These are phyloP conservation scores for Rhinatrema bivittatum DNA, from an alignment of 2,797 vertebrate species.

Conservation along the genomic window DNA sequence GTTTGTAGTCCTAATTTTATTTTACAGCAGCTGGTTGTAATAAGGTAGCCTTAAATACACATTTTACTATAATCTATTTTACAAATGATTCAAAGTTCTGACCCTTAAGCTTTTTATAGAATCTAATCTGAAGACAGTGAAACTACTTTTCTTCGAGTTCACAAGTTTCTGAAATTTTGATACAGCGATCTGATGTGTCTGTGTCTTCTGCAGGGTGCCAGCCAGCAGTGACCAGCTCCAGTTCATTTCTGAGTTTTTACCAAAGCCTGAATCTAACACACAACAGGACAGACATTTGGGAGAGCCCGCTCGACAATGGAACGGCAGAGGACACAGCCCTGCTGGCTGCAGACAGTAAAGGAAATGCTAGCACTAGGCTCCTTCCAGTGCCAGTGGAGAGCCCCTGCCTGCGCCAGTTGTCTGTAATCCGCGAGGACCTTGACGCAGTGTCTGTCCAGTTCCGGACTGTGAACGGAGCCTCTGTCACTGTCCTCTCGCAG, in stretches of 20 bases:
- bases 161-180: too few species aligned
- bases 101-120: too few species aligned
- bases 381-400: not conserved
- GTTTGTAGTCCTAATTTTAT: too few species aligned
- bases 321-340: not conserved
- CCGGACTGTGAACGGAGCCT: conserved; percentile 53
- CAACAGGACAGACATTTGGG: not conserved
- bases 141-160: too few species aligned
- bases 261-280: conserved; percentile 36
- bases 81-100: too few species aligned
- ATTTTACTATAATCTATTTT: too few species aligned
- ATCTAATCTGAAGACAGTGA: too few species aligned
- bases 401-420: conserved; percentile 64
- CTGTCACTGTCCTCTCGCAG: conserved; percentile 45
- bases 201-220: too few species aligned
- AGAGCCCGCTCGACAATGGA: not conserved
- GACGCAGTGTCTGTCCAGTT: conserved; percentile 78
- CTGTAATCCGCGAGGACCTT: conserved; percentile 71
- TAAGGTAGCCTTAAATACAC: too few species aligned
- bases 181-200: too few species aligned
- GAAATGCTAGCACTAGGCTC: rapidly evolving
- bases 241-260: conserved; percentile 26
- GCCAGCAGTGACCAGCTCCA: conserved; percentile 47
- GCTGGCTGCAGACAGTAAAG: not conserved
- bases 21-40: too few species aligned